phyloP scores from a whole-genome alignment of 2,113 vertebrate genomes.

The Perca fluviatilis region DNA sequence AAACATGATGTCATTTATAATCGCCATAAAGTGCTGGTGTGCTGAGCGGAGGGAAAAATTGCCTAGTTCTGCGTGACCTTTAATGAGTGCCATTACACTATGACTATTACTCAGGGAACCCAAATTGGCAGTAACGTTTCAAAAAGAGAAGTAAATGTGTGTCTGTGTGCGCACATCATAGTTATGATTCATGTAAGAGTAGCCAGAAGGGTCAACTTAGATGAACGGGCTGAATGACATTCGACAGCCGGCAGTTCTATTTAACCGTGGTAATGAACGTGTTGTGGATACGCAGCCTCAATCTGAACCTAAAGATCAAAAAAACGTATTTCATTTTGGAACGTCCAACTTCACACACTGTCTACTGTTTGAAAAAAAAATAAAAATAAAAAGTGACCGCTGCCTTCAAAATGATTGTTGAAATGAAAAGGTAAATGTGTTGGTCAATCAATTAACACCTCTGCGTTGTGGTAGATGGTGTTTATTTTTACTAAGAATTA shows the following conservation, averaged over 20 bases:
- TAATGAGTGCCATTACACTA: conserved; percentile 45
- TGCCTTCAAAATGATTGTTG: neutral
- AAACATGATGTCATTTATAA: conserved; percentile 57
- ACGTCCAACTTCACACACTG: neutral
- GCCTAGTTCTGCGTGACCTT: conserved; percentile 47
- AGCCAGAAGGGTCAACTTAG: conserved; percentile 16
- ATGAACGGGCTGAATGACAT: neutral
- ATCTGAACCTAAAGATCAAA: conserved; percentile 25
- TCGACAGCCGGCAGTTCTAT: neutral
- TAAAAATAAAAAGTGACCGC: no score
- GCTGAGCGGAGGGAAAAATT: conserved; percentile 29
- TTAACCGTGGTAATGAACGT: conserved; percentile 16
- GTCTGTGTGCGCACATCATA: neutral
- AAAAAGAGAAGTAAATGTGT: neutral
- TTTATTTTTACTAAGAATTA: neutral
- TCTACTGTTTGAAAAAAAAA: neutral
- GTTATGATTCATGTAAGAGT: conserved; percentile 31
- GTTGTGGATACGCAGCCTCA: conserved; percentile 6
- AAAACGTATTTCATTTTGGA: conserved; percentile 36
- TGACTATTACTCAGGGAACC: conserved; percentile 25
- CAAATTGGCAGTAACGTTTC: conserved; percentile 14
- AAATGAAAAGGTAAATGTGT: neutral
- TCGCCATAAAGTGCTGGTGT: conserved; percentile 26
- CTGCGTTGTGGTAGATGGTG: neutral
- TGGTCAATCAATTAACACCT: neutral